These are phyloP conservation scores for Phyllotis vaccarum DNA, from an alignment of 2,797 vertebrate genomes.

Conservation along the genomic window DNA sequence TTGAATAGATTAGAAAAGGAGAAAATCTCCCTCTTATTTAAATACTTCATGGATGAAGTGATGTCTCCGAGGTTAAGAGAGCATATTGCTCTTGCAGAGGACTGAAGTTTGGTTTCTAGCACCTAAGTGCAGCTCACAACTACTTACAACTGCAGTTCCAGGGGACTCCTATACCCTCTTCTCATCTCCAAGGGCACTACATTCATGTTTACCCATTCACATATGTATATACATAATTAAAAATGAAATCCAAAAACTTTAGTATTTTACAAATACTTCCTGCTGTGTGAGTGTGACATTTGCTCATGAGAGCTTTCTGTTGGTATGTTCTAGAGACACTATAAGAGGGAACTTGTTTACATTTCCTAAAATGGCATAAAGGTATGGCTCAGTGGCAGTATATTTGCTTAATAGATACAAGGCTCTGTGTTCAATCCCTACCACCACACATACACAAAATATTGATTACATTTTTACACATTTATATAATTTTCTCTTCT, in stretches of 20 bases:
- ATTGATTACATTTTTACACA: conserved; percentile 41
- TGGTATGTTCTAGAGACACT: background rate
- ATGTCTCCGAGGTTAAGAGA: background rate
- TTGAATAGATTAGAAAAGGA: conserved; percentile 57
- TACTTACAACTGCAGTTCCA: background rate
- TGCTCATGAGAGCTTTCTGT: conserved; percentile 26
- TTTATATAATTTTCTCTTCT: background rate
- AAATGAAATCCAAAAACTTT: background rate
- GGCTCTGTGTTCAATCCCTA: background rate
- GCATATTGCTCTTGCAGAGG: background rate
- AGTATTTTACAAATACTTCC: conserved; percentile 36
- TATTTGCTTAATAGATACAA: background rate
- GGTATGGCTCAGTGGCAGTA: background rate
- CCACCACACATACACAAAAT: background rate
- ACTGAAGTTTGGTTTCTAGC: background rate
- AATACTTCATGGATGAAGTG: background rate
- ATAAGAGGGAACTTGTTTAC: conserved; percentile 35
- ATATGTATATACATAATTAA: background rate
- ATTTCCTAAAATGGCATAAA: background rate
- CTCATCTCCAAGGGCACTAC: background rate
- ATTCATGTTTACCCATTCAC: background rate
- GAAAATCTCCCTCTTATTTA: conserved; percentile 53
- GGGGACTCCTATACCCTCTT: background rate
- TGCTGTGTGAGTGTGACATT: conserved; percentile 26
- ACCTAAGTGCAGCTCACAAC: background rate